Conservation (phyloP, 2,888 invertebrate species). For the Poecilus cupreus region DNA sequence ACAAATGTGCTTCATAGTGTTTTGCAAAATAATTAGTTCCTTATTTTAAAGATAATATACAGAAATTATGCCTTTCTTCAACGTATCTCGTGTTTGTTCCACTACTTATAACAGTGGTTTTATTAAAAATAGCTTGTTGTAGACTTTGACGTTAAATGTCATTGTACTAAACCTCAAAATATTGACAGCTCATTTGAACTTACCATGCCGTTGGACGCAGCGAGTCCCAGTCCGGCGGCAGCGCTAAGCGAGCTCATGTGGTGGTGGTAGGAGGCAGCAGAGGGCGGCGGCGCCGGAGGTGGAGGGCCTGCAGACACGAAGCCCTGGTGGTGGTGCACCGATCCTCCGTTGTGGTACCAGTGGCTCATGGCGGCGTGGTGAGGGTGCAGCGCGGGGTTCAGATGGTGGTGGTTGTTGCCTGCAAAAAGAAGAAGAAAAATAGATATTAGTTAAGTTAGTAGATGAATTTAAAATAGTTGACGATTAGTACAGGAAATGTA, state of each 20-base stretch:
- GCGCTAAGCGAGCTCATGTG: conserved; percentile 75
- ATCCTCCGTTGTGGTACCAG: conserved; percentile 72
- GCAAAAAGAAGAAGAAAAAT: conserved; percentile 48
- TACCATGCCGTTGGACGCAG: conserved; percentile 79
- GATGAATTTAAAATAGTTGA: neutral
- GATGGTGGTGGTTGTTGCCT: conserved; percentile 71
- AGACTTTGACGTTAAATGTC: no score
- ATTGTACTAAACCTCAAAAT: neutral
- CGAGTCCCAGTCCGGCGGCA: conserved; percentile 75
- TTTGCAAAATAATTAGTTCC: neutral
- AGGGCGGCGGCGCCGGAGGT: conserved; percentile 69
- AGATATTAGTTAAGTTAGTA: neutral
- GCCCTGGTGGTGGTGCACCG: conserved; percentile 72
- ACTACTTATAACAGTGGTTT: no score
- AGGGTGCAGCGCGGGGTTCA: conserved; percentile 71
- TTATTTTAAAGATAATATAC: neutral
- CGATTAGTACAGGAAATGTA: neutral
- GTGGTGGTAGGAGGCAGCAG: conserved; percentile 73
- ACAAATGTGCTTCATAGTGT: neutral
- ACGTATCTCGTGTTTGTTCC: neutral
- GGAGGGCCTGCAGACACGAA: conserved; percentile 72
- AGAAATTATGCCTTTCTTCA: neutral
- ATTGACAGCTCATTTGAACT: conserved; percentile 66
- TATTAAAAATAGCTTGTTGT: no score
- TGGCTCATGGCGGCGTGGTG: conserved; percentile 78